Conservation (phyloP, 1,140 invertebrate genomes). For the Drosophila lini region DNA sequence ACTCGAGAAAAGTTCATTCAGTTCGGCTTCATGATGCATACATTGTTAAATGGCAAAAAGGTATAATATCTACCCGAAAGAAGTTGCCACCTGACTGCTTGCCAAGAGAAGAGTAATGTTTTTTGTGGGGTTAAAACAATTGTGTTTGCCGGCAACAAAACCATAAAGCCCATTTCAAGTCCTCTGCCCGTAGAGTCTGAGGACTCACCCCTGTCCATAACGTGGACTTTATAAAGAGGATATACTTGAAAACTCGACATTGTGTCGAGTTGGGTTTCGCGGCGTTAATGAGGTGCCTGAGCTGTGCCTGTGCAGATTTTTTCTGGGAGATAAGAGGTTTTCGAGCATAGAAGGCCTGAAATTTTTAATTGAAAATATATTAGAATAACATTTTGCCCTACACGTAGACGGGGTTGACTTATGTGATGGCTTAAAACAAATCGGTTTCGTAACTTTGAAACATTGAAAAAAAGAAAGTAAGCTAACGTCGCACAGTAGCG, state of each 20-base stretch:
- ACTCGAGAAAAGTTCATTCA: not conserved
- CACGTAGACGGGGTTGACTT: not conserved
- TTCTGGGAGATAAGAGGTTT: conserved; percentile 7
- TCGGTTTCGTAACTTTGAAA: not conserved
- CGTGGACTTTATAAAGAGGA: conserved; percentile 30
- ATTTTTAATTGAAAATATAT: conserved; percentile 10
- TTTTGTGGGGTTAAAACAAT: conserved; percentile 10
- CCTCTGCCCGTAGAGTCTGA: not conserved
- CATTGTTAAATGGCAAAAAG: not conserved
- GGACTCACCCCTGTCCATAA: conserved; percentile 5
- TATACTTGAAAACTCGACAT: conserved; percentile 68
- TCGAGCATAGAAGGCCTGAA: not conserved
- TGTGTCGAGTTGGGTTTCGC: conserved; percentile 66
- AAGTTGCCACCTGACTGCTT: conserved; percentile 2
- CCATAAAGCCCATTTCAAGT: conserved; percentile 25
- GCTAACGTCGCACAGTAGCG: too few species aligned
- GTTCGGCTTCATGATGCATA: not conserved
- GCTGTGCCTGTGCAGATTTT: conserved; percentile 5
- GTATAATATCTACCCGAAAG: not conserved
- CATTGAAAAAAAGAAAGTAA: too few species aligned
- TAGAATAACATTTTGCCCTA: not conserved
- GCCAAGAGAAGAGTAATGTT: conserved; percentile 7
- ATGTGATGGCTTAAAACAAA: not conserved
- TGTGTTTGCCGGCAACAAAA: conserved; percentile 36
- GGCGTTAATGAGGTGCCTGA: conserved; percentile 68